Percentiles rank a stretch among this genome's conserved stretches.
Evolutionary conservation across 2,113 vertebrate species (phyloP).

Genomic region (Centropus unirufus): DNA sequence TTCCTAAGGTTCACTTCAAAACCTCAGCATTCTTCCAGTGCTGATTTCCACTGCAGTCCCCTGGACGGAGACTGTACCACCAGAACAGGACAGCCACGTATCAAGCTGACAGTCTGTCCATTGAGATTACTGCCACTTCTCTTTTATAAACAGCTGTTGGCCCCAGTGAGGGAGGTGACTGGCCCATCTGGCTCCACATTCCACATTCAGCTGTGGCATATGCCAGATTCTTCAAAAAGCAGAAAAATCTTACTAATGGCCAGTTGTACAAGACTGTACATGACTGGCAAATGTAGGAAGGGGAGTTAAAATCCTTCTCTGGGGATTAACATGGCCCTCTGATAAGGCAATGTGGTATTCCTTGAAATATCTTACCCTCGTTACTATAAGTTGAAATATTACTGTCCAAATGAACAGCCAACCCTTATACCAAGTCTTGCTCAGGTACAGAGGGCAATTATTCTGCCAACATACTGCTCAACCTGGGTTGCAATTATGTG

Average conservation of each 20-base stretch:
- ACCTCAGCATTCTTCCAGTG: slow-evolving; percentile 7
- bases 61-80: background rate
- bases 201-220: background rate
- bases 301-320: background rate
- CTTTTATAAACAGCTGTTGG: background rate
- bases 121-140: background rate
- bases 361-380: background rate
- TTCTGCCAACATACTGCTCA: background rate
- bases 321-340: background rate
- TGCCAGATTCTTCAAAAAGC: background rate
- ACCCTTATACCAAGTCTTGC: background rate
- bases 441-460: background rate
- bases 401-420: background rate
- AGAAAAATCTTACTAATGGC: background rate
- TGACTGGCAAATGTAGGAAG: background rate
- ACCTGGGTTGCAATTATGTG: background rate
- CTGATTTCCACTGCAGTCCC: background rate
- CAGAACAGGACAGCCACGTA: background rate
- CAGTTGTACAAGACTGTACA: background rate
- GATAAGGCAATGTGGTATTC: background rate
- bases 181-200: no score
- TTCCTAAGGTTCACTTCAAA: slow-evolving; percentile 10
- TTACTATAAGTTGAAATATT: background rate
- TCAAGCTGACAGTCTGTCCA: background rate
- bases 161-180: background rate